Evolutionary conservation across 2,113 vertebrate genomes (phyloP).

Genomic region (Semicossyphus pulcher): DNA sequence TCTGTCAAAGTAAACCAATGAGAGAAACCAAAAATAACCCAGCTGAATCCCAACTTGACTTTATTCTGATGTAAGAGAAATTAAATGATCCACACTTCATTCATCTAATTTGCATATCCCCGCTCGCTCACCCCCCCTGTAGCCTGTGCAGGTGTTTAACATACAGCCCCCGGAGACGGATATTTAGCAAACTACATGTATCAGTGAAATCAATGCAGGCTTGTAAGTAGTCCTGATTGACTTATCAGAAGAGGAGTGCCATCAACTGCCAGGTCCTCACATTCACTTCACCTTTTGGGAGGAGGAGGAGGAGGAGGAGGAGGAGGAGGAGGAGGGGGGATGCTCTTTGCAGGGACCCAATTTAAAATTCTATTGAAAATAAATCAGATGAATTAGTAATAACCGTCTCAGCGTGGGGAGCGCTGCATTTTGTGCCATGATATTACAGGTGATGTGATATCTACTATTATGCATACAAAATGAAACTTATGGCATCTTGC

Average conservation of each 20-base stretch:
- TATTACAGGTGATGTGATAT: background rate
- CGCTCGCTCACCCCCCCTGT: too few relatives aligned
- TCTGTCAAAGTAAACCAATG: background rate
- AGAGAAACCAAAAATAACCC: too few relatives aligned
- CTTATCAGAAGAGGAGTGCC: background rate
- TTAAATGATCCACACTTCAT: too few relatives aligned
- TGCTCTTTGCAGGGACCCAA: background rate
- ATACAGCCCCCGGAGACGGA: slow-evolving; percentile 15
- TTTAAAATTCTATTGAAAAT: slow-evolving; percentile 12
- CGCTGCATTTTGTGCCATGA: slow-evolving; percentile 5
- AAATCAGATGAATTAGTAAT: slow-evolving; percentile 27
- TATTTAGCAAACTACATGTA: slow-evolving; percentile 44
- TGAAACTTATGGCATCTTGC: background rate
- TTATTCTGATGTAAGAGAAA: too few relatives aligned
- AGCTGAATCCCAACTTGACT: too few relatives aligned
- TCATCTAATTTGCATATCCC: too few relatives aligned
- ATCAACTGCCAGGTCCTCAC: slow-evolving; percentile 5
- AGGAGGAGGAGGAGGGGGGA: too few relatives aligned
- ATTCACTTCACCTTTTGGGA: background rate
- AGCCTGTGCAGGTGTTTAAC: slow-evolving; percentile 37
- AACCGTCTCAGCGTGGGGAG: background rate
- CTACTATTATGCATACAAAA: background rate
- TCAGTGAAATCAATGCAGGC: slow-evolving; percentile 13
- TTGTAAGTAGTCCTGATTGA: background rate
- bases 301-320: too few relatives aligned